These are phyloP conservation scores for Micrasema longulum DNA, from an alignment of 1,140 invertebrate species.

Conservation along the genomic window DNA sequence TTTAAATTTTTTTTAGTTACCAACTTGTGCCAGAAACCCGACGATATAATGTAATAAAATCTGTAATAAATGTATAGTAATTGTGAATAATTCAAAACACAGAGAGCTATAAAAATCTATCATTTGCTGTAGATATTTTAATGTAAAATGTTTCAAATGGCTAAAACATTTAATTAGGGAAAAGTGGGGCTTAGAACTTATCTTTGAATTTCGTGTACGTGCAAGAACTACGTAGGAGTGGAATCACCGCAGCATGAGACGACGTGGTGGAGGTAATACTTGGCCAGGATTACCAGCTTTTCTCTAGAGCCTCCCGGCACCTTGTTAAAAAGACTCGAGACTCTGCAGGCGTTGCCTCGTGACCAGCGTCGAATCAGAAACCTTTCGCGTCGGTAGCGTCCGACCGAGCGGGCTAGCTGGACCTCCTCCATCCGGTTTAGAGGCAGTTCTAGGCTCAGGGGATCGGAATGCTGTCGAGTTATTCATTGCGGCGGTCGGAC, in stretches of 20 bases:
- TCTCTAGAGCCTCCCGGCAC: too few species aligned
- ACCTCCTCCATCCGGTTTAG: background rate
- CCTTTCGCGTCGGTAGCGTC: too few species aligned
- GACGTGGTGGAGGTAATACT: slow-evolving; percentile 8
- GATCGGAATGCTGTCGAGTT: slow-evolving; percentile 49
- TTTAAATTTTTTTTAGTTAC: too few species aligned
- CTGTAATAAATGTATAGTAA: too few species aligned
- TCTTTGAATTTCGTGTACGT: slow-evolving; percentile 7
- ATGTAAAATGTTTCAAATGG: background rate
- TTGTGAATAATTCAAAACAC: too few species aligned
- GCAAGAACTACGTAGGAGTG: slow-evolving; percentile 10
- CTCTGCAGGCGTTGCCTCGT: background rate
- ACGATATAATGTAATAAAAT: too few species aligned
- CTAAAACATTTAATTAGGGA: background rate
- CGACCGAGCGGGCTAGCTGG: background rate
- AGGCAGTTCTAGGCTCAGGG: slow-evolving; percentile 35
- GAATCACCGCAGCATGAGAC: slow-evolving; percentile 15
- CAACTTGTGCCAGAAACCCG: too few species aligned
- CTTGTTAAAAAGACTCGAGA: background rate
- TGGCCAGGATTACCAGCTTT: background rate
- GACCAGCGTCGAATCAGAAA: too few species aligned
- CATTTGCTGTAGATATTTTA: too few species aligned
- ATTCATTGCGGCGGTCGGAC: slow-evolving; percentile 39
- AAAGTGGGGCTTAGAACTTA: slow-evolving; percentile 4
- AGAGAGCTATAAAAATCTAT: too few species aligned